A percentile compares a stretch with the other conserved stretches of the same genome.
Evolutionary conservation across 2,888 invertebrate species (phyloP).

Genomic region (Gerris lacustris): DNA sequence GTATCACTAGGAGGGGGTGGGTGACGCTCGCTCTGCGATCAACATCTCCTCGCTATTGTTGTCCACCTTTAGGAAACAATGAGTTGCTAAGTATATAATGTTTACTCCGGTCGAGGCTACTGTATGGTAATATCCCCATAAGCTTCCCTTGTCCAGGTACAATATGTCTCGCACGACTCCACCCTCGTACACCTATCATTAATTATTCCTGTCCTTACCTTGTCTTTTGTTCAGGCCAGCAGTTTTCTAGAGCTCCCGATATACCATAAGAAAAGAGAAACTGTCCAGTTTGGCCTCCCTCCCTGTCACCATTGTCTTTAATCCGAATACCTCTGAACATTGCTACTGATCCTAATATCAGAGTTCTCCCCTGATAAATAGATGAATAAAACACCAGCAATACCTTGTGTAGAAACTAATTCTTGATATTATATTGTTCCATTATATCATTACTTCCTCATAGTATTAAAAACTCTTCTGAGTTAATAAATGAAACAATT

Average conservation of each 20-base stretch:
- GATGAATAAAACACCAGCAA: neutral
- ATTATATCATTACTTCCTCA: no score
- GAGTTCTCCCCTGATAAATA: no score
- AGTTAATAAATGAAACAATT: no score
- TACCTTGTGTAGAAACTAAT: no score
- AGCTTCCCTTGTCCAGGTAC: slow-evolving; percentile 1
- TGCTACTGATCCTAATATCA: neutral
- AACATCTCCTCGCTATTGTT: neutral
- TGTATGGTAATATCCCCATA: slow-evolving; percentile 5
- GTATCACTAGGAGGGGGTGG: neutral
- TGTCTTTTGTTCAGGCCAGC: neutral
- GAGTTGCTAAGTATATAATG: neutral
- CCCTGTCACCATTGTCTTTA: neutral
- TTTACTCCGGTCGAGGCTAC: neutral
- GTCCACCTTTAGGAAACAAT: neutral
- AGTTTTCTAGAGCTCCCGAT: slow-evolving; percentile 1
- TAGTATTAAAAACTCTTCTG: no score
- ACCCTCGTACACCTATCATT: neutral
- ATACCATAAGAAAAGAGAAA: neutral
- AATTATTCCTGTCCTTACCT: slow-evolving; percentile 1
- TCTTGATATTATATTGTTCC: no score
- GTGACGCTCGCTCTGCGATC: no score
- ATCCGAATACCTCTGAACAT: neutral
- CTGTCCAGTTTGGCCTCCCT: neutral
- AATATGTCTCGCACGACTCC: slow-evolving; percentile 3